These are phyloP conservation scores for Drosophila diplacantha DNA, from an alignment of 2,888 invertebrate species.

Conservation along the genomic window DNA sequence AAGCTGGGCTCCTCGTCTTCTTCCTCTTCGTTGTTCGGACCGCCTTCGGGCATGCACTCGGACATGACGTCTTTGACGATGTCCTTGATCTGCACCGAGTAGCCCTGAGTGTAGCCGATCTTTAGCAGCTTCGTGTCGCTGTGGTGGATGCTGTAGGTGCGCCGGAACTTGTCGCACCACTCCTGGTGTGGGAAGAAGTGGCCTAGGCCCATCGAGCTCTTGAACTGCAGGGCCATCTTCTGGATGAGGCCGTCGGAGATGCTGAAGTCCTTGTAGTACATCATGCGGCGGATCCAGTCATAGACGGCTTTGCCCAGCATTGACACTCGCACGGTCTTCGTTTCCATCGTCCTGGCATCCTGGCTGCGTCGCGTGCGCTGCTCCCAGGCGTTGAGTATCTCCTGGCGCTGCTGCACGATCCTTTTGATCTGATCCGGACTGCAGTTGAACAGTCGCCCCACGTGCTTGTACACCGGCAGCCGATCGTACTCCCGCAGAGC, in stretches of 20 bases:
- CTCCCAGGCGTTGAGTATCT: conserved; percentile 74
- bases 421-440: conserved; percentile 77
- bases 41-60: conserved; percentile 52
- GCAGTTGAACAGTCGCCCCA: conserved; percentile 75
- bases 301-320: conserved; percentile 75
- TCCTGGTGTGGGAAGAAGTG: conserved; percentile 75
- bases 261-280: conserved; percentile 75
- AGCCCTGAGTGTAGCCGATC: conserved; percentile 72
- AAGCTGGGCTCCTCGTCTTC: conserved; percentile 40
- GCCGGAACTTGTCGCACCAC: conserved; percentile 75
- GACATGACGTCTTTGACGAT: conserved; percentile 72
- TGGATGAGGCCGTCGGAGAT: conserved; percentile 75
- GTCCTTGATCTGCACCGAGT: conserved; percentile 75
- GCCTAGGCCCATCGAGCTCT: conserved; percentile 71
- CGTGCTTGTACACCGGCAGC: conserved; percentile 74
- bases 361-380: conserved; percentile 73
- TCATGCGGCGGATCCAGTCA: conserved; percentile 76
- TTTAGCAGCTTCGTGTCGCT: conserved; percentile 71
- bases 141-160: conserved; percentile 66
- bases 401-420: conserved; percentile 73
- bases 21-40: conserved; percentile 5
- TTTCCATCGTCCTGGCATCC: conserved; percentile 68
- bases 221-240: conserved; percentile 76
- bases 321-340: conserved; percentile 73
- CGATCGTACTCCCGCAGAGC: conserved; percentile 75